Base-by-base conservation (phyloP, 2,888 invertebrate genomes). In the Blera fallax region DNA sequence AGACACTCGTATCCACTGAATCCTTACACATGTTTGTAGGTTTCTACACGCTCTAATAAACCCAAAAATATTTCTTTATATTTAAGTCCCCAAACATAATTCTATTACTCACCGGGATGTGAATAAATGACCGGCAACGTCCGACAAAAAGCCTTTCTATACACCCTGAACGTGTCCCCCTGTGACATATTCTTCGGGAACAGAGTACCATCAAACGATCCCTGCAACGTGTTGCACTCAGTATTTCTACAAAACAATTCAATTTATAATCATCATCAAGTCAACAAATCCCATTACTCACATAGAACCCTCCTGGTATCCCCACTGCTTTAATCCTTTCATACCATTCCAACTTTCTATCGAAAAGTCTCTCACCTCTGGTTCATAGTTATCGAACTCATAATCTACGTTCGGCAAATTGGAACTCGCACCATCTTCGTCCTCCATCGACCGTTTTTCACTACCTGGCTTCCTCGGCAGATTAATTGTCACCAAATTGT, bases 101-200 rank as follows among this genome's bases (percentile, higher is more conserved):
- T 18, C 10, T 14, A 27, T 24, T 14, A 88, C 34, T 40, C 87
- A 85, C 87, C 92, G 6, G 90, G 89, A 81, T 91, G 90, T 2
- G 91, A 90, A 87, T 92, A 95, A 0, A 89, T 90, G 50, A 95
- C 91, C 0, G 94, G 94, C 43, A 97, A 89, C 0, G 95, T 93
- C 54, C 97, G 93, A 90, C 97, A 98, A 89, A 97, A 95, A 0
- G 96, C 94, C 88, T 95, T 94, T 24, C 96, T 93, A 91, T 95
- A 97, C 6, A 97, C 90, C 14, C 93, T 92, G 83, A 97, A 93
- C 0, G 93, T 92, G 67, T 93, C 93, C 73, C 94, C 93, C 24
- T 93, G 91, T 3, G 91, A 90, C 65, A 97, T 89, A 56, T 94
- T 92, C 0, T 93, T 91, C 0, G 96, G 96, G 88, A 96, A 96